Evolutionary conservation across 2,888 invertebrate genomes (phyloP).

Genomic region (Pristionchus japonicus): DNA sequence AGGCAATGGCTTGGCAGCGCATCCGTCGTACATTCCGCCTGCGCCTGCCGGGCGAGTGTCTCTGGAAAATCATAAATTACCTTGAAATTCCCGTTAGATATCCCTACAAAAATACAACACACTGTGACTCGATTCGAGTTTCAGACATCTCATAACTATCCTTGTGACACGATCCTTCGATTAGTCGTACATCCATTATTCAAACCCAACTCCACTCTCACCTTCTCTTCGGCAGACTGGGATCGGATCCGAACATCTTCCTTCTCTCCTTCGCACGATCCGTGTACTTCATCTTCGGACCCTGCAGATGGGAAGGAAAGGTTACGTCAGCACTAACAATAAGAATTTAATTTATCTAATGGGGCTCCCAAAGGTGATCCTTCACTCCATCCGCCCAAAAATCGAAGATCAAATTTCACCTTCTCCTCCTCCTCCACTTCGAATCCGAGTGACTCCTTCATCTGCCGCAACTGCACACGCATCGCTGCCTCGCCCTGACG

Average conservation of each 20-base stretch:
- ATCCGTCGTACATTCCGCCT: conserved; percentile 45
- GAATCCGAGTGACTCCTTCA: conserved; percentile 84
- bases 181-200: too few species aligned
- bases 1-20: conserved; percentile 45
- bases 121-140: too few species aligned
- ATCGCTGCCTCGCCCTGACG: conserved; percentile 58
- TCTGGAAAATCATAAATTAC: not conserved
- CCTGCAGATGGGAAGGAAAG: not conserved
- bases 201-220: too few species aligned
- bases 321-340: not conserved
- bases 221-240: conserved; percentile 12
- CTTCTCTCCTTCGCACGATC: conserved; percentile 58
- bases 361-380: not conserved
- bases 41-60: not conserved
- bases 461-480: conserved; percentile 82
- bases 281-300: conserved; percentile 46
- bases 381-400: too few species aligned
- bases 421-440: conserved; percentile 72
- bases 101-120: not conserved
- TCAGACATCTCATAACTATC: too few species aligned
- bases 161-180: too few species aligned
- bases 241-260: conserved; percentile 56
- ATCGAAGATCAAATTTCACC: not conserved
- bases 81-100: too few species aligned
- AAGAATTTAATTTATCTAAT: not conserved